A percentile compares a stretch with the other conserved stretches of the same genome.
These are phyloP conservation scores for Drosophila longiperda DNA, from an alignment of 2,888 invertebrate genomes.

Conservation along the genomic window DNA sequence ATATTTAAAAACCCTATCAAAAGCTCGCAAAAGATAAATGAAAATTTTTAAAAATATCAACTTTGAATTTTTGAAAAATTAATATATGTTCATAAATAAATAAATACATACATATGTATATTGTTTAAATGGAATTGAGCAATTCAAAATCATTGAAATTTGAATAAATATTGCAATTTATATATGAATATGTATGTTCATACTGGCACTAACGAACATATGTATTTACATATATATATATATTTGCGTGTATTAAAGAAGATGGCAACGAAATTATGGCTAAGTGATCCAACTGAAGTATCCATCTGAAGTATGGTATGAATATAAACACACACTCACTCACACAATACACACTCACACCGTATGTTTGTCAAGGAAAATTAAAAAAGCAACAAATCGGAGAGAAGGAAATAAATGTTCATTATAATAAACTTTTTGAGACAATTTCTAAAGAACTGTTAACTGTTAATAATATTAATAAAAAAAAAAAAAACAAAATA, in stretches of 20 bases:
- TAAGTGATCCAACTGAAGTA: not conserved
- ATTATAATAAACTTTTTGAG: slow-evolving; percentile 65
- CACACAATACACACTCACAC: slow-evolving; percentile 45
- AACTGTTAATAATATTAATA: slow-evolving; percentile 62
- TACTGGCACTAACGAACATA: slow-evolving; percentile 12
- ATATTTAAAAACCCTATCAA: not conserved
- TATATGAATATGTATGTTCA: slow-evolving; percentile 22
- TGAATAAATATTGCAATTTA: slow-evolving; percentile 16
- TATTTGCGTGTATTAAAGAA: slow-evolving; percentile 8
- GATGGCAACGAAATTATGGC: slow-evolving; percentile 5
- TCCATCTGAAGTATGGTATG: slow-evolving; percentile 56
- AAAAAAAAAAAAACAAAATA: slow-evolving; percentile 29
- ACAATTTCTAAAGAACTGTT: slow-evolving; percentile 70
- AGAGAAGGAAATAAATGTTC: slow-evolving; percentile 50
- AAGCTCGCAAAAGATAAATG: not conserved
- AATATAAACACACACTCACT: slow-evolving; percentile 18
- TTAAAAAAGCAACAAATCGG: slow-evolving; percentile 50
- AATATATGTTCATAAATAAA: slow-evolving; percentile 8
- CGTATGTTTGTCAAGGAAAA: slow-evolving; percentile 60
- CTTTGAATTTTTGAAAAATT: slow-evolving; percentile 11
- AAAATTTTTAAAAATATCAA: slow-evolving; percentile 5
- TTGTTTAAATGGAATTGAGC: slow-evolving; percentile 55
- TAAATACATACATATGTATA: slow-evolving; percentile 12
- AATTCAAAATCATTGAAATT: slow-evolving; percentile 11
- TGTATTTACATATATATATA: slow-evolving; percentile 1